Evolutionary conservation across 2,888 invertebrate genomes (phyloP).

Genomic region (Ditula angustiorana): DNA sequence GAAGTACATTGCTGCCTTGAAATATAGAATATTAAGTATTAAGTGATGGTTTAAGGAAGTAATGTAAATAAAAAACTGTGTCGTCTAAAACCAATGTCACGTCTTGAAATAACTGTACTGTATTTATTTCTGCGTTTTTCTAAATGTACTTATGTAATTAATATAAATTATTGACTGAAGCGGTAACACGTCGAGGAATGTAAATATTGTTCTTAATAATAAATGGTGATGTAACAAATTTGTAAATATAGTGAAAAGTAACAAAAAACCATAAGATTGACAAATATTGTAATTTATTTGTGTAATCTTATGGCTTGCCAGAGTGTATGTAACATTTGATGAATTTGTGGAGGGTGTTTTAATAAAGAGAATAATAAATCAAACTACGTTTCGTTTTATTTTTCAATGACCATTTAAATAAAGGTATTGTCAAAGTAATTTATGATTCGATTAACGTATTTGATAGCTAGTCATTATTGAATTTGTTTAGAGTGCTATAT

Average conservation of each 20-base stretch:
- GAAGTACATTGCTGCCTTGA: too few species aligned
- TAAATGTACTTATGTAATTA: neutral
- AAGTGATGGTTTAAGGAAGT: too few species aligned
- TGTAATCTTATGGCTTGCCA: conserved; percentile 51
- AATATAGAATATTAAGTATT: too few species aligned
- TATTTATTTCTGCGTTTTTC: neutral
- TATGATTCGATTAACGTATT: too few species aligned
- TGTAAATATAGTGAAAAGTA: conserved; percentile 30
- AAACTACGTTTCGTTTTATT: conserved; percentile 45
- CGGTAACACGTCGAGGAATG: conserved; percentile 26
- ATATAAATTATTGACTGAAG: conserved; percentile 33
- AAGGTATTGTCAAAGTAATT: too few species aligned
- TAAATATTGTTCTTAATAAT: conserved; percentile 34
- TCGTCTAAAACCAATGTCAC: too few species aligned
- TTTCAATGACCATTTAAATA: conserved; percentile 16
- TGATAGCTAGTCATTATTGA: too few species aligned
- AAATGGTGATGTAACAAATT: conserved; percentile 22
- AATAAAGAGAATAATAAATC: conserved; percentile 78
- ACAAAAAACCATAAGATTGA: conserved; percentile 16
- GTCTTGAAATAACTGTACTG: too few species aligned
- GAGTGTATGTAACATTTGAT: conserved; percentile 75
- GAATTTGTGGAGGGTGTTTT: conserved; percentile 81
- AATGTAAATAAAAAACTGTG: too few species aligned
- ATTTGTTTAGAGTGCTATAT: neutral
- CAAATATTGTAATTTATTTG: conserved; percentile 11